These are phyloP conservation scores for Amyelois transitella DNA, from an alignment of 1,140 invertebrate species.

Conservation along the genomic window DNA sequence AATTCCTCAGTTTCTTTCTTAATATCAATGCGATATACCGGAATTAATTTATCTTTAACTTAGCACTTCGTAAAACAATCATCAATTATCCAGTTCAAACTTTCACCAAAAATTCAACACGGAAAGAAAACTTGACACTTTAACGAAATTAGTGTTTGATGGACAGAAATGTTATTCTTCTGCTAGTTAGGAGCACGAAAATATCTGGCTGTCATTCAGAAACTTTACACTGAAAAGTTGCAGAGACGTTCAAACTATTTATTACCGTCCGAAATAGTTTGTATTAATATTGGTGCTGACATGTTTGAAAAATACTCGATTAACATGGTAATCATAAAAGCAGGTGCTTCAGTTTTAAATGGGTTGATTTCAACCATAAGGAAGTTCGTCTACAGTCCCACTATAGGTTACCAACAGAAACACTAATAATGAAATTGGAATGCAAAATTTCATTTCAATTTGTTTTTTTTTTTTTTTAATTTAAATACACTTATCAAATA, in stretches of 20 bases:
- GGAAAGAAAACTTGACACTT: constrained; percentile 32
- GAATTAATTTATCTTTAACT: no score
- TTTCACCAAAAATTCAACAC: constrained; percentile 1
- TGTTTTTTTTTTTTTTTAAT: no score
- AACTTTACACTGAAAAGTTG: constrained; percentile 61
- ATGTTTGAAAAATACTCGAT: not conserved
- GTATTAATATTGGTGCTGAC: not conserved
- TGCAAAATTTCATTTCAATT: no score
- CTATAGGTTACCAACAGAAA: no score
- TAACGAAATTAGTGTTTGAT: constrained; percentile 52
- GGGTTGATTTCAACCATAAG: no score
- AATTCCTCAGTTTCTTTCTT: no score
- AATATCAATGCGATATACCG: no score
- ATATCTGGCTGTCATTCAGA: constrained; percentile 43
- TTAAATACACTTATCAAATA: constrained; percentile 38
- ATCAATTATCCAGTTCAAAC: not conserved
- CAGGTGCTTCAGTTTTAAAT: no score
- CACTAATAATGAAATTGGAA: no score
- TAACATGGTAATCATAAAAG: no score
- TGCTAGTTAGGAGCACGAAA: constrained; percentile 47
- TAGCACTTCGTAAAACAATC: not conserved
- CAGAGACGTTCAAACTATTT: constrained; percentile 25
- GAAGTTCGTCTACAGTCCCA: no score
- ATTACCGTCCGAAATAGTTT: constrained; percentile 1
- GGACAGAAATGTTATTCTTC: constrained; percentile 56